Conservation (phyloP, 2,888 invertebrate species). For the Papilio gigon region DNA sequence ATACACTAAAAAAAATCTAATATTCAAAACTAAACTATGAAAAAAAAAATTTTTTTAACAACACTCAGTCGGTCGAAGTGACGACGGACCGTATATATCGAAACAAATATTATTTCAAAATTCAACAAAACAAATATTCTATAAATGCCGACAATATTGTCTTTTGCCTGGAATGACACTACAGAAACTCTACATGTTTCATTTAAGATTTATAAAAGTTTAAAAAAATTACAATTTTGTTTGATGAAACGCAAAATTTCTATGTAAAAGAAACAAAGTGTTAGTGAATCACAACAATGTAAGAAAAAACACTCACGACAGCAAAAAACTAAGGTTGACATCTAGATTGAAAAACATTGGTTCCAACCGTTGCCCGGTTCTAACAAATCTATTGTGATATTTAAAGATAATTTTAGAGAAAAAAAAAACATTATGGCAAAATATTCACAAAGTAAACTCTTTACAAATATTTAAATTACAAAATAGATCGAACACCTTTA, state of each 20-base stretch:
- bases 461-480: conserved; percentile 66
- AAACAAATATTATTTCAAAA: conserved; percentile 50
- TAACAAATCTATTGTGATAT: neutral
- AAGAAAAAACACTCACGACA: neutral
- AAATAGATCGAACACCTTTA: conserved; percentile 62
- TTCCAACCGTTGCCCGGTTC: neutral
- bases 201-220: conserved; percentile 59
- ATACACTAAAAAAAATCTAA: conserved; percentile 56
- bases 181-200: conserved; percentile 59
- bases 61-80: conserved; percentile 61
- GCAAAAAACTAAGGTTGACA: neutral
- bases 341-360: neutral
- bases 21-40: conserved; percentile 62
- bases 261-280: conserved; percentile 62
- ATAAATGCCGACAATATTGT: conserved; percentile 82
- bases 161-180: conserved; percentile 82
- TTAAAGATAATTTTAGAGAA: conserved; percentile 57
- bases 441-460: conserved; percentile 75
- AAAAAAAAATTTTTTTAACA: conserved; percentile 53
- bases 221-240: conserved; percentile 69
- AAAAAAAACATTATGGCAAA: conserved; percentile 75
- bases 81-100: conserved; percentile 57
- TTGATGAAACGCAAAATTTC: conserved; percentile 53
- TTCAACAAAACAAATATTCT: conserved; percentile 66
- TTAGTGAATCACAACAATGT: conserved; percentile 53